Evolutionary conservation across 2,113 vertebrate species (phyloP).

Genomic region (Piprites chloris): DNA sequence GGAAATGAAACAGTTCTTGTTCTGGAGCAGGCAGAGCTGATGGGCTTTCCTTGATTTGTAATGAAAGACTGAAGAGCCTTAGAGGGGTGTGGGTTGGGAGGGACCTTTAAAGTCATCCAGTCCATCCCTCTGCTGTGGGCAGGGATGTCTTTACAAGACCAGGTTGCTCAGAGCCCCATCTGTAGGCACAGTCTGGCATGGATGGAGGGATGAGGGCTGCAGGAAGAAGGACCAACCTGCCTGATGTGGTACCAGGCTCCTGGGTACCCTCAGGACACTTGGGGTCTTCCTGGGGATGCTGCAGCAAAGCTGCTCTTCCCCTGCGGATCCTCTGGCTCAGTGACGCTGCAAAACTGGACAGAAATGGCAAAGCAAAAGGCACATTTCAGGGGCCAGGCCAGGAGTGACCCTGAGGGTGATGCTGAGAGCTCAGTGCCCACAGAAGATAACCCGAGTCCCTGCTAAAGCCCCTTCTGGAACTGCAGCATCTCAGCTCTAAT

Average conservation of each 20-base stretch:
- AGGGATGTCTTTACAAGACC: neutral
- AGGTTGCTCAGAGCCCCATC: neutral
- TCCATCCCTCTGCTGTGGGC: too few species aligned
- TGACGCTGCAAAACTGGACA: rapidly evolving
- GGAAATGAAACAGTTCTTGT: neutral
- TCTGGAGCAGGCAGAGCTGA: neutral
- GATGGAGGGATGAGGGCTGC: neutral
- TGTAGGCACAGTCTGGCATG: neutral
- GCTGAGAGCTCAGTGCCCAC: neutral
- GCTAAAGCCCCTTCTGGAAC: neutral
- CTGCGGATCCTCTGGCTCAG: neutral
- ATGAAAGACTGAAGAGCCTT: too few species aligned
- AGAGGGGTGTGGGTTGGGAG: neutral
- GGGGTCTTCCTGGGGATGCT: neutral
- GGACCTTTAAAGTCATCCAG: neutral
- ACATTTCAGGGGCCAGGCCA: rapidly evolving
- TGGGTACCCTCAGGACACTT: neutral
- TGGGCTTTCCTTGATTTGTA: neutral
- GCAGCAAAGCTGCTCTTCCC: neutral
- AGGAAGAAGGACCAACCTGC: neutral
- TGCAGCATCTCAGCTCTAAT: neutral
- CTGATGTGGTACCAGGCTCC: neutral
- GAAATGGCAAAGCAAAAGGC: neutral
- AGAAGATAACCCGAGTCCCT: neutral
- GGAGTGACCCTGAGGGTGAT: too few species aligned